Evolutionary conservation across 2,888 invertebrate genomes (phyloP).

Genomic region (Calephelis perditalis): DNA sequence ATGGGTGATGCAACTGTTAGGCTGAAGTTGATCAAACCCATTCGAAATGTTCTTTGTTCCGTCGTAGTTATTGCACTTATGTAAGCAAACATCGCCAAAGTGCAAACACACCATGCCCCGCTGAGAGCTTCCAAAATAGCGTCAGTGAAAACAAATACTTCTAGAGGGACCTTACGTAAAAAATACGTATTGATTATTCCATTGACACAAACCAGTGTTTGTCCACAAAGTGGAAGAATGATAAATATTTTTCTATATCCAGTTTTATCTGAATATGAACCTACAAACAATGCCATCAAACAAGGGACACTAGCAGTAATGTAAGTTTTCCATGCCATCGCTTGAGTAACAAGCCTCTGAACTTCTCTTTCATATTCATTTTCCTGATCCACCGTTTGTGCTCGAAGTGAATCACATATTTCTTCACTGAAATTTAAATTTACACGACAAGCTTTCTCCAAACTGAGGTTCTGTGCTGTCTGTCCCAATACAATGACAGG

Average conservation of each 20-base stretch:
- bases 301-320: slow-evolving; percentile 88
- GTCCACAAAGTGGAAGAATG: slow-evolving; percentile 83
- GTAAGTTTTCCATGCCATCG: slow-evolving; percentile 88
- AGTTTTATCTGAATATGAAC: slow-evolving; percentile 84
- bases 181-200: slow-evolving; percentile 86
- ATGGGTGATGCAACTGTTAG: slow-evolving; percentile 91
- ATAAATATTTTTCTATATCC: slow-evolving; percentile 86
- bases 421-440: slow-evolving; percentile 83
- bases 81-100: slow-evolving; percentile 89
- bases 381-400: slow-evolving; percentile 78
- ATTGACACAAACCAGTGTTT: slow-evolving; percentile 83
- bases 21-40: slow-evolving; percentile 91
- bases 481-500: slow-evolving; percentile 73
- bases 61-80: slow-evolving; percentile 88
- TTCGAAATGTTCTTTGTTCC: too few species aligned
- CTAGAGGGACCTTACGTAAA: slow-evolving; percentile 85
- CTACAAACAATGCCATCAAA: slow-evolving; percentile 85
- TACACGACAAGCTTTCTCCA: slow-evolving; percentile 91
- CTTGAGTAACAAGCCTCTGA: slow-evolving; percentile 83
- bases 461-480: slow-evolving; percentile 87
- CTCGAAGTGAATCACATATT: slow-evolving; percentile 84
- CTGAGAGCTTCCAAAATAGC: slow-evolving; percentile 86
- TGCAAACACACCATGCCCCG: slow-evolving; percentile 89
- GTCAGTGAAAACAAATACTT: slow-evolving; percentile 84
- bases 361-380: slow-evolving; percentile 76